A percentile compares a stretch with the other conserved stretches of the same genome.
Conservation (phyloP, 2,888 invertebrate species). For the Microctonus brassicae region DNA sequence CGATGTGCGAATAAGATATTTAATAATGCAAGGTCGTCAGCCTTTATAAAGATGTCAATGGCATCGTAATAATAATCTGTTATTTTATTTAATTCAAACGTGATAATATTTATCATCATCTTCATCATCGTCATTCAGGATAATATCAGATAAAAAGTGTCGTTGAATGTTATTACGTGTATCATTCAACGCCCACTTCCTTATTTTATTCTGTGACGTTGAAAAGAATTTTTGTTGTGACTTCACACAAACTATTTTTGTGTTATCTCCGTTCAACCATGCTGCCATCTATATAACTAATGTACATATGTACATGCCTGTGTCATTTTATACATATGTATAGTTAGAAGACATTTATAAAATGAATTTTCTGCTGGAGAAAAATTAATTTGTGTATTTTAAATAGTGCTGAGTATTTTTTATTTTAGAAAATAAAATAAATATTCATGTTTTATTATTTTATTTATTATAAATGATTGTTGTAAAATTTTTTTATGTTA, state of each 20-base stretch:
- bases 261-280: neutral
- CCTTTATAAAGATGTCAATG: conserved; percentile 8
- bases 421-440: neutral
- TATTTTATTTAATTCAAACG: conserved; percentile 9
- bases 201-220: neutral
- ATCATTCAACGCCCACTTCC: neutral
- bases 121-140: neutral
- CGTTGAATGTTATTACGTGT: neutral
- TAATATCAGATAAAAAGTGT: neutral
- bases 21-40: conserved; percentile 16
- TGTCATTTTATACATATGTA: too few relatives aligned
- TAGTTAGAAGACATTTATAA: neutral
- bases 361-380: too few relatives aligned
- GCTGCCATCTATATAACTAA: too few relatives aligned
- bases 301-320: neutral
- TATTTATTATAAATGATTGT: too few relatives aligned
- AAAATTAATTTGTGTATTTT: neutral
- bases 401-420: neutral
- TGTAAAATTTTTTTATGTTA: too few relatives aligned
- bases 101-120: neutral
- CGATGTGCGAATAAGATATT: neutral
- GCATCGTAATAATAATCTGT: conserved; percentile 15
- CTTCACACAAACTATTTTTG: neutral
- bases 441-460: neutral
- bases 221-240: neutral